phyloP scores from a whole-genome alignment of 2,888 invertebrate species.

The Zhuqinia jingwanae region DNA sequence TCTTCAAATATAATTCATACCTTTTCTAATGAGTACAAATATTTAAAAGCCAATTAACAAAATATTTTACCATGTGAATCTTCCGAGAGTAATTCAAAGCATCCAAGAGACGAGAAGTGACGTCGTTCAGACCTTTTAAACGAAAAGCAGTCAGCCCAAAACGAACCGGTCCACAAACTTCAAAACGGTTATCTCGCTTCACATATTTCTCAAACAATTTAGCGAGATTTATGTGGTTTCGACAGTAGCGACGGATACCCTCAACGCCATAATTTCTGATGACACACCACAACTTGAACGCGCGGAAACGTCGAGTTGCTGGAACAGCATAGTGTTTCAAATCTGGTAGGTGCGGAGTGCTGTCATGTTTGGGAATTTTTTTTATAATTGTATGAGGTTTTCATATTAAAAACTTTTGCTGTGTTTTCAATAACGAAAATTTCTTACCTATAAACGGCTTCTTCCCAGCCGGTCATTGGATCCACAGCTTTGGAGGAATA shows the following conservation, averaged over 20 bases:
- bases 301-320: constrained; percentile 68
- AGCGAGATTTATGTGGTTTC: constrained; percentile 70
- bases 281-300: constrained; percentile 72
- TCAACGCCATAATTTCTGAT: constrained; percentile 73
- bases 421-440: too few relatives aligned
- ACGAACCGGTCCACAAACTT: constrained; percentile 60
- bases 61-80: constrained; percentile 88
- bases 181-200: constrained; percentile 71
- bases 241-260: constrained; percentile 64
- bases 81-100: constrained; percentile 90
- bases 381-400: too few relatives aligned
- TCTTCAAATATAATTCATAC: too few relatives aligned
- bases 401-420: too few relatives aligned
- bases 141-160: constrained; percentile 90
- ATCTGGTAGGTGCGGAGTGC: constrained; percentile 35
- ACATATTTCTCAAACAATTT: constrained; percentile 72
- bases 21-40: too few relatives aligned
- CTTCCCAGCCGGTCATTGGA: constrained; percentile 63
- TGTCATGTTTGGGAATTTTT: too few relatives aligned
- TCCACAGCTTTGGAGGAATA: constrained; percentile 56
- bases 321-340: constrained; percentile 61
- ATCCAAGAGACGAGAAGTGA: constrained; percentile 89
- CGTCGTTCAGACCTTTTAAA: constrained; percentile 86
- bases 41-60: too few relatives aligned
- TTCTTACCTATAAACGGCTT: too few relatives aligned